Percentiles rank a stretch among this genome's conserved stretches.
Conservation (phyloP, 2,888 invertebrate species). For the Cactoblastis cactorum region DNA sequence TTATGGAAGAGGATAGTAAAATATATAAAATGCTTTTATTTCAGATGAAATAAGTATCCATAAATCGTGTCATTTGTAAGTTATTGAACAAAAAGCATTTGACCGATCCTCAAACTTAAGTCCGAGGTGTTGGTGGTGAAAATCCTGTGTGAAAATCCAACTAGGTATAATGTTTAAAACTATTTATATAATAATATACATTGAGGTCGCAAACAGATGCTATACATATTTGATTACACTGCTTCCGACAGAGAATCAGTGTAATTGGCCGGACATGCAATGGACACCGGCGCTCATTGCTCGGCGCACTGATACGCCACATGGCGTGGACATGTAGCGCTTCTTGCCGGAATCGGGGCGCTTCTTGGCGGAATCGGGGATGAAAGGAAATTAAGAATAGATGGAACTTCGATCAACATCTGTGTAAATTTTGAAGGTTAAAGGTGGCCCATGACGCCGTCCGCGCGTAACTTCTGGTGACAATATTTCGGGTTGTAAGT, state of each 20-base stretch:
- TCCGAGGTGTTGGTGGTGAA: too few relatives aligned
- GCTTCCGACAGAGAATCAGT: slow-evolving; percentile 29
- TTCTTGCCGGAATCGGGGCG: slow-evolving; percentile 28
- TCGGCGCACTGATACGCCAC: slow-evolving; percentile 30
- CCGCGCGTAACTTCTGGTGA: too few relatives aligned
- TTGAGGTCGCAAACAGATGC: not conserved
- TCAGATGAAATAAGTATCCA: too few relatives aligned
- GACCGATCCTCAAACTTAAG: too few relatives aligned
- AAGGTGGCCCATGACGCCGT: too few relatives aligned
- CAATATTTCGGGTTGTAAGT: too few relatives aligned
- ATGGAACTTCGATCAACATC: not conserved
- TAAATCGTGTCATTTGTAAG: too few relatives aligned
- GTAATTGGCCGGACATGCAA: slow-evolving; percentile 57
- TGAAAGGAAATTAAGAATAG: not conserved
- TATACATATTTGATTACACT: slow-evolving; percentile 10
- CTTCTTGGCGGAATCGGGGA: not conserved
- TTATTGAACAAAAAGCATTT: too few relatives aligned
- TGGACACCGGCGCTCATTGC: slow-evolving; percentile 30
- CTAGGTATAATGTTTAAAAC: too few relatives aligned
- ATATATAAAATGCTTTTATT: too few relatives aligned
- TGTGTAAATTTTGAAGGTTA: not conserved
- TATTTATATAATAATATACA: not conserved
- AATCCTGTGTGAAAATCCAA: too few relatives aligned
- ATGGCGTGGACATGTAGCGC: slow-evolving; percentile 38
- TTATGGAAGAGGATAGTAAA: too few relatives aligned